These are phyloP conservation scores for Agelastica alni DNA, from an alignment of 2,888 invertebrate species.

Conservation along the genomic window DNA sequence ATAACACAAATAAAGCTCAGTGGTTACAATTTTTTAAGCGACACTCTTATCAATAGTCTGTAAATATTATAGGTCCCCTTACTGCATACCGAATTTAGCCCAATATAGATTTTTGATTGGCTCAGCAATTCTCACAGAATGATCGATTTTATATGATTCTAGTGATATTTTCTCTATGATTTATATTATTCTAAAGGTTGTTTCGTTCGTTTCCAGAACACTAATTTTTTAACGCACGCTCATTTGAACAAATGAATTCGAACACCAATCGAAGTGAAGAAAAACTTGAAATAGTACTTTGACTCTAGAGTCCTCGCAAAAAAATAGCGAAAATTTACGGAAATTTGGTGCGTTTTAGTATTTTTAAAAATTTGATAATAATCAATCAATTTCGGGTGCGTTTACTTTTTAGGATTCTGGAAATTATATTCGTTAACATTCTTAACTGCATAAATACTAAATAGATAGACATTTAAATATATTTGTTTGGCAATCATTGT, in stretches of 20 bases:
- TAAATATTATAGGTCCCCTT: constrained; percentile 50
- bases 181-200: constrained; percentile 13
- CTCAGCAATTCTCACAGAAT: constrained; percentile 59
- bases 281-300: too few relatives aligned
- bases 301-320: too few relatives aligned
- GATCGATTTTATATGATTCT: too few relatives aligned
- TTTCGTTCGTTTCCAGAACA: too few relatives aligned
- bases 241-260: too few relatives aligned
- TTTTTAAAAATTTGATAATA: too few relatives aligned
- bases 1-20: constrained; percentile 42
- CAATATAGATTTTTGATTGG: constrained; percentile 57
- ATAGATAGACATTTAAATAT: constrained; percentile 38
- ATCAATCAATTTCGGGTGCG: too few relatives aligned
- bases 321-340: too few relatives aligned
- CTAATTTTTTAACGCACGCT: too few relatives aligned
- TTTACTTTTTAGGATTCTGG: constrained; percentile 1
- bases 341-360: too few relatives aligned
- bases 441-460: constrained; percentile 36
- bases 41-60: too few relatives aligned
- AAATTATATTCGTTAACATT: not conserved
- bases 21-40: constrained; percentile 43
- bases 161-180: constrained; percentile 27
- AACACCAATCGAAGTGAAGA: too few relatives aligned
- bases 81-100: constrained; percentile 47
- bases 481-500: constrained; percentile 52